Percentiles rank a stretch among this genome's conserved stretches.
Conservation (phyloP, 1,140 invertebrate genomes). For the Melanaphis sacchari region DNA sequence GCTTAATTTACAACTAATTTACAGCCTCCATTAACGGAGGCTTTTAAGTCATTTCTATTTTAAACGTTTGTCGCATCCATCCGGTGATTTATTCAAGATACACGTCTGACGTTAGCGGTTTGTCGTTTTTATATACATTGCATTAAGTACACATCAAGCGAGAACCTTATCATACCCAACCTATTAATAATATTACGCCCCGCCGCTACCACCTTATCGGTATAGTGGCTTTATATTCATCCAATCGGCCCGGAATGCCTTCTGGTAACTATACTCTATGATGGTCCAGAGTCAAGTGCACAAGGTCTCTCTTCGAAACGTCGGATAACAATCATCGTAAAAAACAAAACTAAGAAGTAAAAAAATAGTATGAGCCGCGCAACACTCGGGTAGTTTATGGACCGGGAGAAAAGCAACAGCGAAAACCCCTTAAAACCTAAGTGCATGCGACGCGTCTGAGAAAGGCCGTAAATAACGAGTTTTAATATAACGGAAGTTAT, state of each 20-base stretch:
- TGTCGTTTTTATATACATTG: background rate
- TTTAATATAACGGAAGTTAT: constrained; percentile 36
- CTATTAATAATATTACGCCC: background rate
- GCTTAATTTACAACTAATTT: constrained; percentile 45
- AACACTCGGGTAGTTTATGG: constrained; percentile 41
- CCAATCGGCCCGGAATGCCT: background rate
- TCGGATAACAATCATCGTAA: constrained; percentile 44
- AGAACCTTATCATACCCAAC: background rate
- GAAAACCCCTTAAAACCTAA: constrained; percentile 52
- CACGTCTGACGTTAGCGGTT: background rate
- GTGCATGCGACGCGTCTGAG: constrained; percentile 1
- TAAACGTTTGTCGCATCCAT: constrained; percentile 4
- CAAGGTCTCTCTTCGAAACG: background rate
- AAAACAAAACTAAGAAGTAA: background rate
- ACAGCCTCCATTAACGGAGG: constrained; percentile 28
- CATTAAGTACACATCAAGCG: background rate
- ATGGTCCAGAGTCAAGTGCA: constrained; percentile 17
- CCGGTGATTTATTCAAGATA: background rate
- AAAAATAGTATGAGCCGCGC: background rate
- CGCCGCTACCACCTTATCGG: background rate
- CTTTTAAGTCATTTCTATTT: constrained; percentile 50
- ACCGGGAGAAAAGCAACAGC: constrained; percentile 45
- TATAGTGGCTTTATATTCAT: background rate
- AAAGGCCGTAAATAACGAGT: constrained; percentile 42
- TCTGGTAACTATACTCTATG: background rate